Base-by-base conservation (phyloP, 2,797 vertebrate genomes). In the Aplochiton taeniatus region DNA sequence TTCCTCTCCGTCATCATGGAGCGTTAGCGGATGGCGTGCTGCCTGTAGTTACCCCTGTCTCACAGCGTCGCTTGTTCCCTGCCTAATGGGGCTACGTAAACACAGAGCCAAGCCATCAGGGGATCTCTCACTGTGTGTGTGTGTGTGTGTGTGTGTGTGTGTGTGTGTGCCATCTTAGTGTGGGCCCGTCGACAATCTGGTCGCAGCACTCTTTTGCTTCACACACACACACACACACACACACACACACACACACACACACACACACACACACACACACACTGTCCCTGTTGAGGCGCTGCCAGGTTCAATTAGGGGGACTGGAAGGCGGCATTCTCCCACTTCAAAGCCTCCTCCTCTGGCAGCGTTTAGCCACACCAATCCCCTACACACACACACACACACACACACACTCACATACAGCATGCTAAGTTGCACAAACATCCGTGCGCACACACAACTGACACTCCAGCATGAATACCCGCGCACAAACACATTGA, bases 281-380 rank as follows among this genome's bases (percentile, higher is more conserved):
- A 51, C 46, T 47, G 70, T 76, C 76, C 70, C 70, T 71, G 55
- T 77, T 80, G 76, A 86, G 82, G 65, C 78, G 68, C 80, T 86
- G 86, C 84, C 88, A 82, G 84, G 78, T 77, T 87, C 77, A 78
- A 83, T 86, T 88, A 87, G 83, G 63, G 66, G 78, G 67, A 83
- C 81, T 83, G 80, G 72, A 85, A 83, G 76, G 78, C 77, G 82
- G 63, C 65, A 18, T 74, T 79, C 69, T 69, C 75, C 77, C 78
- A 81, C 87, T 88, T 90, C 89, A 90, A 90, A 91, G 88, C 73
- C 73, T 53, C 77, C 74, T 85, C 81, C 83, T 86, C 78, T 83
- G 81, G 88, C 82, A 84, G 82, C 76, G 78, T 89, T 86, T 85
- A 87, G 80, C 81, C 73, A 20, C 45, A 49, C 56, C 52, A 20